Base-by-base conservation (phyloP, 2,888 invertebrate species). In the Aporophyla nigra region DNA sequence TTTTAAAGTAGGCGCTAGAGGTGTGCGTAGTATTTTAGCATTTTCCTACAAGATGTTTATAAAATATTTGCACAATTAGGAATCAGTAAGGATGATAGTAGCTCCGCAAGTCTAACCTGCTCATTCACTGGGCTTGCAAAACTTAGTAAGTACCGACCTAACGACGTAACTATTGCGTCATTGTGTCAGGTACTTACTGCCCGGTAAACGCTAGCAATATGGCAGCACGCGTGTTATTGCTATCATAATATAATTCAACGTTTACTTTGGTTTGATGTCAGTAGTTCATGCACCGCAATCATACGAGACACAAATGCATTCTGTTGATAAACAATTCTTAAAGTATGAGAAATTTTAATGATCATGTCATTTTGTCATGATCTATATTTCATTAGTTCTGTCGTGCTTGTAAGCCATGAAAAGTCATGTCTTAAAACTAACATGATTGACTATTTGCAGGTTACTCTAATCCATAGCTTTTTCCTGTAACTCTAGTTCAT, bases 1-100 rank as follows among this genome's bases (percentile, higher is more conserved):
- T 62, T 33, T 77, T 49, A 21, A 16, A 14, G 27, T 21, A 80
- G 76, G 80, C 80, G 76, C 73, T 72, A 6, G 40, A n/a, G 19
- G 16, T 40, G 71, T n/a, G 27, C 9, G 40, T 21, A 43, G 7
- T 16, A 19, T 71, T 70, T 56, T 33, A 69, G 6, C 16, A 49
- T 21, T 6, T 43, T 21, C 6, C 1, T 12, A 21, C 5, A 33
- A 46, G 5, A 24, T n/a, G 1, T 46, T 49, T 6, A 21, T 14
- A 21, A 58, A 21, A 33, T 58, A 21, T 49, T 73, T 21, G 0
- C 19, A 54, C 5, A 27, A n/a, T 4, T 27, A 53, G 16, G 10
- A 53, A 53, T 71, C 2, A 43, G 53, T 27, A 71, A 19, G 5
- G 21, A 46, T n/a, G 24, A 16, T n/a, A 24, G 49, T 21, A 65